Conservation (phyloP, 2,797 vertebrate species). For the Thalassophryne amazonica region DNA sequence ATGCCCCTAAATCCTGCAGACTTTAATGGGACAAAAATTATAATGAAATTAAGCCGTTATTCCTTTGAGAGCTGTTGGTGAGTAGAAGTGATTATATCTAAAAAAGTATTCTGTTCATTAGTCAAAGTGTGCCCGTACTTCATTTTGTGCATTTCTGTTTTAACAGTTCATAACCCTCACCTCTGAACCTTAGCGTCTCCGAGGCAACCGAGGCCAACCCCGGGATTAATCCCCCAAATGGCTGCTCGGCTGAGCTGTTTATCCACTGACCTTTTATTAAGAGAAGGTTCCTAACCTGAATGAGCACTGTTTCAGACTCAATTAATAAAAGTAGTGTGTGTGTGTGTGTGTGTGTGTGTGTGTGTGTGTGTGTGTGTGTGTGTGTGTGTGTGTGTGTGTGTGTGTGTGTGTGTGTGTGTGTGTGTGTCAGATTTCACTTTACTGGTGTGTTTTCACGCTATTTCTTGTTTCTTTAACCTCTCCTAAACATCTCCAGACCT, state of each 20-base stretch:
- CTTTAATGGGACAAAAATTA: too few relatives aligned
- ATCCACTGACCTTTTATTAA: conserved; percentile 66
- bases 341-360: conserved; percentile 2
- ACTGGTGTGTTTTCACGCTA: conserved; percentile 67
- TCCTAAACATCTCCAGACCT: conserved; percentile 64
- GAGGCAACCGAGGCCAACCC: conserved; percentile 44
- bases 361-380: conserved; percentile 29
- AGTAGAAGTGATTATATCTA: too few relatives aligned
- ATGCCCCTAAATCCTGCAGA: conserved; percentile 11
- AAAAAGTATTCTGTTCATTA: conserved; percentile 17
- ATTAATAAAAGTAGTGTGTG: conserved; percentile 69
- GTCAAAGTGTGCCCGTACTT: conserved; percentile 6
- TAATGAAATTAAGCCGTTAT: too few relatives aligned
- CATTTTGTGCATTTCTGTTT: conserved; percentile 38
- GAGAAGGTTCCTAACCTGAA: conserved; percentile 51
- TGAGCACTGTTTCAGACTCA: conserved; percentile 70
- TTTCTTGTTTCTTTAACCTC: conserved; percentile 72
- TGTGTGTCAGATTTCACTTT: conserved; percentile 65
- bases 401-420: conserved; percentile 23
- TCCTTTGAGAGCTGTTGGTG: too few relatives aligned
- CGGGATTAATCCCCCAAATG: conserved; percentile 60
- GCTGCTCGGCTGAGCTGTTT: conserved; percentile 54
- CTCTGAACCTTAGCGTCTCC: conserved; percentile 48
- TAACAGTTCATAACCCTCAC: conserved; percentile 63
- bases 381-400: conserved; percentile 28